Base-by-base conservation (phyloP, 2,888 invertebrate genomes). In the Rotaria socialis region DNA sequence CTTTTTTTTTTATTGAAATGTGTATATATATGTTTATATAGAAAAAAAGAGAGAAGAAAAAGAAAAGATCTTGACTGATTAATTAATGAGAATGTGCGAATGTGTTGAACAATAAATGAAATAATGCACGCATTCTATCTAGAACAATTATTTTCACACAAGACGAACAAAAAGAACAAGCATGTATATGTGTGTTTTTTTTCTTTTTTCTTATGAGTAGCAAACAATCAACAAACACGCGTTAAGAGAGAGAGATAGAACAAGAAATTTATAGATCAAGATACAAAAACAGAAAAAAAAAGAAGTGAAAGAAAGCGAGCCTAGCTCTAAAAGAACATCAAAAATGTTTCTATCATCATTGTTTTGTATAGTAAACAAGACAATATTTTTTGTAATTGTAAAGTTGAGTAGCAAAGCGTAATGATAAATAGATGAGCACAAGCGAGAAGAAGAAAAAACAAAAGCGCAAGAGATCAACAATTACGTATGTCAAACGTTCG, bases 61-160 rank as follows among this genome's bases (percentile, higher is more conserved):
- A 67, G n/a, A 67, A 35, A 14, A 67, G 14, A 67, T 67, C 27
- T 67, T 67, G 60, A 67, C 35, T n/a, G 60, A 67, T 27, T 67
- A 67, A 67, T 67, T 67, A 14, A 67, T 67, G 60, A 67, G 60
- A 67, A 67, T 67, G 60, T 67, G 60, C 60, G 60, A 67, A 2
- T 67, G 60, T 67, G 27, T 67, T 35, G 60, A 67, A 67, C n/a
- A 27, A 67, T 27, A 58, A 27, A 67, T 67, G 60, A 67, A 67
- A 67, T 35, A 35, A 67, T 35, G 27, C 60, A 67, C 35, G 60
- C n/a, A 67, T 67, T 67, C 60, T 67, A 35, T 16, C 60, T 67
- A 67, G 60, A 67, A 35, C 60, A 67, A 67, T 67, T 67, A 67
- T 35, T 67, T 35, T 67, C 60, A 67, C 60, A 67, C 60, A 67